phyloP scores from a whole-genome alignment of 2,888 invertebrate species.

The Rhagonycha lutea region DNA sequence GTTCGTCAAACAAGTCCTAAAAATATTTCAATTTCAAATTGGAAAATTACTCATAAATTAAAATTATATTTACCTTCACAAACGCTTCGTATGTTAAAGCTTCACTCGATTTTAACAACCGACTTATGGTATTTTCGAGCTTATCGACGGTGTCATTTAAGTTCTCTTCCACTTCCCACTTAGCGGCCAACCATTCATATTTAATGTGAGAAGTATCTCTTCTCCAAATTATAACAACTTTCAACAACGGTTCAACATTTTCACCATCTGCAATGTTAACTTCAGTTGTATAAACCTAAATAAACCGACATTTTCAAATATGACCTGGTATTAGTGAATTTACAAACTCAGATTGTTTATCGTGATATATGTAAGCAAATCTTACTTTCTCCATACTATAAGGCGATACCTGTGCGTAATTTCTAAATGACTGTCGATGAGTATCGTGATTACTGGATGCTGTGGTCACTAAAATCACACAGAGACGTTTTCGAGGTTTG shows the following conservation, averaged over 20 bases:
- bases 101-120: conserved; percentile 73
- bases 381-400: conserved; percentile 72
- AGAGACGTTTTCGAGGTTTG: conserved; percentile 71
- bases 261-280: conserved; percentile 55
- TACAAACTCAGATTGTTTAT: conserved; percentile 82
- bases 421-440: conserved; percentile 70
- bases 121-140: conserved; percentile 72
- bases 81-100: conserved; percentile 77
- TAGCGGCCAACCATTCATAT: conserved; percentile 86
- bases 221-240: conserved; percentile 89
- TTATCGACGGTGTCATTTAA: conserved; percentile 75
- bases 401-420: conserved; percentile 71
- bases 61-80: conserved; percentile 63
- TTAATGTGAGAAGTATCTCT: conserved; percentile 83
- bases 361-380: conserved; percentile 88
- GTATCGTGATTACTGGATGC: conserved; percentile 62
- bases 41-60: neutral
- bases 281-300: neutral
- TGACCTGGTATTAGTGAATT: conserved; percentile 69
- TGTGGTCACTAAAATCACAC: conserved; percentile 80
- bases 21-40: conserved; percentile 31
- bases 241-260: conserved; percentile 69
- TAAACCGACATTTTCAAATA: neutral
- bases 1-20: conserved; percentile 79
- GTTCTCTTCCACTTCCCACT: conserved; percentile 64